phyloP scores from a whole-genome alignment of 2,888 invertebrate genomes.

The Dynastes tityus region DNA sequence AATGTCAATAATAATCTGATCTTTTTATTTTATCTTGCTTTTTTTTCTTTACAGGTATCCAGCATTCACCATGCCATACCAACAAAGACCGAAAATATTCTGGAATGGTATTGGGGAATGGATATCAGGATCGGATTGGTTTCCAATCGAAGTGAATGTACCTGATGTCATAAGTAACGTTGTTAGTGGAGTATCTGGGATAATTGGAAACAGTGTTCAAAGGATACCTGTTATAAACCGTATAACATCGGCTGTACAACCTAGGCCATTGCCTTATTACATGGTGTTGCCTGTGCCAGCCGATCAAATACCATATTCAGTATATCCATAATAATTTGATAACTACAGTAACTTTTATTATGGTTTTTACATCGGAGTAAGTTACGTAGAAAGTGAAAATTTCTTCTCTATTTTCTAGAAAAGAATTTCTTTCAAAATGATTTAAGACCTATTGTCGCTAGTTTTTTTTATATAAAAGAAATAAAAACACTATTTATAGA shows the following conservation, averaged over 20 bases:
- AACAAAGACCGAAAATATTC: slow-evolving; percentile 35
- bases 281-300: slow-evolving; percentile 51
- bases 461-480: neutral
- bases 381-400: slow-evolving; percentile 6
- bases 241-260: slow-evolving; percentile 51
- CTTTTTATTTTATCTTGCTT: neutral
- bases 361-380: neutral
- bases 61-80: neutral
- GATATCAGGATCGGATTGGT: slow-evolving; percentile 73
- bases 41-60: slow-evolving; percentile 31
- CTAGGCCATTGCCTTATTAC: slow-evolving; percentile 54
- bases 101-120: slow-evolving; percentile 62
- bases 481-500: neutral
- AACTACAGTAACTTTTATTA: neutral
- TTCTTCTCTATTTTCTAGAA: slow-evolving; percentile 5
- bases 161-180: slow-evolving; percentile 73
- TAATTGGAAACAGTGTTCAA: slow-evolving; percentile 52
- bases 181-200: slow-evolving; percentile 54
- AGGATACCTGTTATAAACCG: slow-evolving; percentile 57
- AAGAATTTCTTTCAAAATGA: no score
- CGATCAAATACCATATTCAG: slow-evolving; percentile 31
- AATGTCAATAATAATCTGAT: neutral
- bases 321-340: slow-evolving; percentile 32
- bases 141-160: slow-evolving; percentile 78
- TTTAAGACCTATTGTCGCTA: neutral